Evolutionary conservation across 2,113 vertebrate species (phyloP), one percentile per base, ranked within the genome.

Genomic region (Erpornis zantholeuca): DNA sequence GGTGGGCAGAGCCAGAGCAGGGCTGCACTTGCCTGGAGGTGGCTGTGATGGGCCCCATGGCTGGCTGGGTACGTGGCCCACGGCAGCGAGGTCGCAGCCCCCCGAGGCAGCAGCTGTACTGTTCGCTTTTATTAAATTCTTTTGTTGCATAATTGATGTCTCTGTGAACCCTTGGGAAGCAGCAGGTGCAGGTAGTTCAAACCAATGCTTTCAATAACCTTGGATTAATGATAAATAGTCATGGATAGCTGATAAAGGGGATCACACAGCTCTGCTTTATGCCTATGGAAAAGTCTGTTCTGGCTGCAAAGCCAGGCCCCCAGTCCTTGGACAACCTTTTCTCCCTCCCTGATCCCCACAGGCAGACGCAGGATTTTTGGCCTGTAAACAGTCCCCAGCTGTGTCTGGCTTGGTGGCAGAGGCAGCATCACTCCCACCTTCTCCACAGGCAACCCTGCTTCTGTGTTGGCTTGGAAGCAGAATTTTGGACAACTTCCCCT

Each of bases 131-230:
- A 49, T 52, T 82, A 20, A 87, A 86, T 50, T 11, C 59, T 84
- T 71, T 27, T 0, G 0, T 66, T 93, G 90, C 92, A 83, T 80
- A 93, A 93, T 80, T 75, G 86, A 82, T 89, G 31, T 57, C 49
- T 80, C 50, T 5, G 20, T 90, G 75, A 95, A 47, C 82, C 59
- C 82, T 66, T 44, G 68, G 75, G 90, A 96, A 91, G 72, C 63
- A 77, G 92, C 89, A 96, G 91, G 54, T 77, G 90, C 90, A 88
- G 72, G 73, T 23, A 76, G 84, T 17, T 85, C 81, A 91, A 89
- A 54, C 57, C 7, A 2, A 3, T 38, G 94, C 71, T 82, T 95
- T 92, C 47, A 38, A 73, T 87, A 90, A 70, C 56, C 66, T 70
- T 22, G 28, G 42, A 25, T 90, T 87, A 92, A 73, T 25, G 87